These are phyloP conservation scores for Nephrocerus scutellatus DNA, from an alignment of 2,888 invertebrate genomes.

Conservation along the genomic window DNA sequence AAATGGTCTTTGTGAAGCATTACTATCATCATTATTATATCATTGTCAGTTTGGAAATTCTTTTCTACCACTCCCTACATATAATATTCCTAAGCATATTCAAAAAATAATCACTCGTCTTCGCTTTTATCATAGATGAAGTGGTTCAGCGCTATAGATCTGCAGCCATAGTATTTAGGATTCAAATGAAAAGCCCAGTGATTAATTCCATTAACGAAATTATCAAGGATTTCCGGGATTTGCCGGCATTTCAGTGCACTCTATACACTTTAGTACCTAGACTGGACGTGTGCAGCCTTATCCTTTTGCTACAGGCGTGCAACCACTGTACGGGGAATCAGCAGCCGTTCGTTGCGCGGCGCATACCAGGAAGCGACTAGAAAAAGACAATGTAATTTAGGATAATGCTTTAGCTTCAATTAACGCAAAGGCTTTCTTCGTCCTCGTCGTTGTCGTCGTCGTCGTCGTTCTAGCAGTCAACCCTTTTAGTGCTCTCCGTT, in stretches of 20 bases:
- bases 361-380: conserved; percentile 16
- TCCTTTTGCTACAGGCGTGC: conserved; percentile 28
- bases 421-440: conserved; percentile 23
- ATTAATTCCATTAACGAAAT: conserved; percentile 47
- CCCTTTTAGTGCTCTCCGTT: conserved; percentile 17
- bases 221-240: conserved; percentile 45
- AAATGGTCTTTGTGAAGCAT: no score
- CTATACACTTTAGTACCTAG: conserved; percentile 16
- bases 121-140: no score
- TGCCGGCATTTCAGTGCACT: conserved; percentile 32
- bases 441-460: conserved; percentile 5
- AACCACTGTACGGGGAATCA: conserved; percentile 12
- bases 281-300: conserved; percentile 25
- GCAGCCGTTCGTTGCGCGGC: background rate
- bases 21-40: no score
- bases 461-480: conserved; percentile 14
- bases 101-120: no score
- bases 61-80: no score
- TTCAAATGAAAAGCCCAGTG: conserved; percentile 30
- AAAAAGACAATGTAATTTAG: conserved; percentile 45
- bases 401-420: conserved; percentile 44
- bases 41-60: no score
- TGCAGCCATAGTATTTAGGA: no score
- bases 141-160: no score
- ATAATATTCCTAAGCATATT: no score